These are phyloP conservation scores for Cacatua alba DNA, from an alignment of 2,113 vertebrate genomes.

Conservation along the genomic window DNA sequence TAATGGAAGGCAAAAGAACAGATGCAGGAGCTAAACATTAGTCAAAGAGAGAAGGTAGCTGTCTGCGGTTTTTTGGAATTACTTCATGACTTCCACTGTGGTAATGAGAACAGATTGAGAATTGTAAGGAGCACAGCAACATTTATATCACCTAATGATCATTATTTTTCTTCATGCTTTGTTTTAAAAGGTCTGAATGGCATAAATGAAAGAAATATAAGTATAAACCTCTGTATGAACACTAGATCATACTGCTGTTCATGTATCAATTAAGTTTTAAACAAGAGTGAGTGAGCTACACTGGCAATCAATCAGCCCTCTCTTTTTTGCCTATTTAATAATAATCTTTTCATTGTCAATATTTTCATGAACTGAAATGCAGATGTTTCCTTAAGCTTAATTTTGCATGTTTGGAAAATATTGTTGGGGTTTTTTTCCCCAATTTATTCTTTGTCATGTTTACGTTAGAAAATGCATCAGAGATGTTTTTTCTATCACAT, in stretches of 20 bases:
- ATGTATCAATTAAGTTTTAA: not conserved
- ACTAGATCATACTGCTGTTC: not conserved
- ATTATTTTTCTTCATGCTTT: not conserved
- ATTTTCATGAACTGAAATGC: not conserved
- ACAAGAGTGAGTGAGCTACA: not conserved
- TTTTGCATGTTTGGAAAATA: not conserved
- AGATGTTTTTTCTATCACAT: not conserved
- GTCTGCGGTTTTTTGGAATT: not conserved
- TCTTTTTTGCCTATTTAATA: not conserved
- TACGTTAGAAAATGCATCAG: not conserved
- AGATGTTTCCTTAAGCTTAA: not conserved
- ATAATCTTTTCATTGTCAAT: not conserved
- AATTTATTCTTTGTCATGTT: not conserved
- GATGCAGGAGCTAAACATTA: not conserved
- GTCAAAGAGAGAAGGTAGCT: not conserved
- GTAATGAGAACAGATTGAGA: not conserved
- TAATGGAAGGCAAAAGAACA: not conserved
- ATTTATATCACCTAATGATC: not conserved
- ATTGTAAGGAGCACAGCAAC: not conserved
- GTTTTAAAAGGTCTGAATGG: not conserved
- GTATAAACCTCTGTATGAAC: not conserved
- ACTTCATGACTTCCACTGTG: not conserved
- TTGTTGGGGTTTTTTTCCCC: not conserved
- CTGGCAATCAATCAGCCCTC: not conserved
- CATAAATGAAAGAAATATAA: not conserved